Evolutionary conservation across 2,797 vertebrate species (phyloP), one percentile per base, ranked within the genome.

Genomic region (Bucorvus abyssinicus): DNA sequence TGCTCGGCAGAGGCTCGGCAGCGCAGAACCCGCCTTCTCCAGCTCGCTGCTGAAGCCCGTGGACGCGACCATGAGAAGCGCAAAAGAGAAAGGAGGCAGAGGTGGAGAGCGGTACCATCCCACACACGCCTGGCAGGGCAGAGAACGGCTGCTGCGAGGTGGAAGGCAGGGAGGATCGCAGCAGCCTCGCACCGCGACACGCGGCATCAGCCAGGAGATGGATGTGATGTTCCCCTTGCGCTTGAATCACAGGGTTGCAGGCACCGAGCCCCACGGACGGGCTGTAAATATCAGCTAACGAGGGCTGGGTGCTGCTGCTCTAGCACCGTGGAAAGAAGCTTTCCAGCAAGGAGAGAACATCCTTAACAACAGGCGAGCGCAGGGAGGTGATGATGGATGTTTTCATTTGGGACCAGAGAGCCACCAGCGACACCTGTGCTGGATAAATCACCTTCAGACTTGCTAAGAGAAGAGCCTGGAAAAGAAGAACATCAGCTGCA

Each of bases 371-470:
- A 70, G 36, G 44, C 44, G 24, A 67, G 77, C 7, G 26, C 61
- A 53, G 59, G 67, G 71, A 91, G 93, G 63, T 0, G n/a, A 70
- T 76, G 94, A 89, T 6, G 21, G 92, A 92, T 92, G 84, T 52
- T 49, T 75, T 73, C 81, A 69, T 50, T 18, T 29, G 84, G 94
- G 92, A 92, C 30, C 78, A 34, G 50, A 78, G 65, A 87, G 90
- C 50, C 78, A 45, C 5, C 84, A 95, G 84, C 7, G 0, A 42
- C 0, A 5, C n/a, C 10, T 3, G 59, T 9, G 47, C 75, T 36
- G 75, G 89, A 91, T 87, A 89, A 91, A 95, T 79, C 89, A 91
- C 83, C 90, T n/a, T 52, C 71, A 65, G 91, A 29, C 63, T 14
- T 30, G 69, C 65, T 59, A 49, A 16, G 45, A 50, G 6, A 34